Evolutionary conservation across 2,888 invertebrate genomes (phyloP).

Genomic region (Tanytarsus gracilentus): DNA sequence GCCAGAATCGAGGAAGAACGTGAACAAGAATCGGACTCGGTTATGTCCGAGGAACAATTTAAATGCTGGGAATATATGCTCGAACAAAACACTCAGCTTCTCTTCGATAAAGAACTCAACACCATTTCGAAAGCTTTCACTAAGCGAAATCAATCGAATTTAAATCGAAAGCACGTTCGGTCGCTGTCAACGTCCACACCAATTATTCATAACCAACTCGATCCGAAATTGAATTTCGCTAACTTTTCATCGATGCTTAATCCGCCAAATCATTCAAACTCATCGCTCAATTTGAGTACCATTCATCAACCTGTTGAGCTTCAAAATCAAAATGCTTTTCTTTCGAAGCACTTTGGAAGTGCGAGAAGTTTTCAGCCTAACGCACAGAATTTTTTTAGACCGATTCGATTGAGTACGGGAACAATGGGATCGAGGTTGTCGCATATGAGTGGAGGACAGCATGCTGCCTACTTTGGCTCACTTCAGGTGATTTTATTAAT

Average conservation of each 20-base stretch:
- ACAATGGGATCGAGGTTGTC: conserved; percentile 45
- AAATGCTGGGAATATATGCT: conserved; percentile 92
- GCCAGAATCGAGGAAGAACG: conserved; percentile 55
- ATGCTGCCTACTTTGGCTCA: conserved; percentile 81
- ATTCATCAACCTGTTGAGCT: conserved; percentile 35
- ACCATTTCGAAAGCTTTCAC: conserved; percentile 59
- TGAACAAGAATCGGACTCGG: conserved; percentile 50
- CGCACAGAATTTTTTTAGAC: conserved; percentile 44
- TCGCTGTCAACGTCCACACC: conserved; percentile 63
- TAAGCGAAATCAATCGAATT: conserved; percentile 38
- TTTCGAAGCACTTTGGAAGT: conserved; percentile 70
- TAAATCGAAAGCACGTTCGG: conserved; percentile 44
- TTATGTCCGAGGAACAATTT: conserved; percentile 73
- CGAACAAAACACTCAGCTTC: conserved; percentile 78
- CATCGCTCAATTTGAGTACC: conserved; percentile 33
- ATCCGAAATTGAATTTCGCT: conserved; percentile 23
- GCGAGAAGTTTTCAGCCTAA: conserved; percentile 66
- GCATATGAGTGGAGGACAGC: conserved; percentile 60
- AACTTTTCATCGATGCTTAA: conserved; percentile 40
- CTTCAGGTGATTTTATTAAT: no score
- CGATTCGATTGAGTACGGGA: conserved; percentile 51
- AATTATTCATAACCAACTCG: conserved; percentile 44
- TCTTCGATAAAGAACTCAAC: conserved; percentile 81
- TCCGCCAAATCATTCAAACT: conserved; percentile 38
- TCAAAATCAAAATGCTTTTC: conserved; percentile 43